phyloP scores from a whole-genome alignment of 2,888 invertebrate genomes.

The Trissolcus japonicus region DNA sequence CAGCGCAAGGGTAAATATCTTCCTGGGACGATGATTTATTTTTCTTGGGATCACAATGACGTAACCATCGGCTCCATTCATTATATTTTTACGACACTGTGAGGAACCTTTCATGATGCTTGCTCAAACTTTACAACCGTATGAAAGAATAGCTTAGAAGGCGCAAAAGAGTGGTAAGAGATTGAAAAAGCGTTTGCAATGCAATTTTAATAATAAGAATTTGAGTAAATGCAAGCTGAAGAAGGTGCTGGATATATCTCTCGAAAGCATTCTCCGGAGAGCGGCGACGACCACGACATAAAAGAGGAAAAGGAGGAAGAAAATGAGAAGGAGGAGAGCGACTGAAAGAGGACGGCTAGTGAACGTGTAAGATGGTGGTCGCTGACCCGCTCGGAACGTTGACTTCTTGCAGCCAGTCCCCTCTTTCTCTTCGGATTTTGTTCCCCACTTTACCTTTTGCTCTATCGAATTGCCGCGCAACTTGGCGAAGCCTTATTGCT shows the following conservation, averaged over 20 bases:
- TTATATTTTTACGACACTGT: slow-evolving; percentile 14
- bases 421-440: slow-evolving; percentile 71
- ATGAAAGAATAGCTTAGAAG: neutral
- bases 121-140: neutral
- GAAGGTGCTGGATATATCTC: slow-evolving; percentile 35
- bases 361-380: slow-evolving; percentile 72
- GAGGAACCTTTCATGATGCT: slow-evolving; percentile 12
- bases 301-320: slow-evolving; percentile 59
- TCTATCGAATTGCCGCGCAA: slow-evolving; percentile 58
- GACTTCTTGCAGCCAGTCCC: slow-evolving; percentile 75
- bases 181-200: slow-evolving; percentile 7
- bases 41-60: slow-evolving; percentile 11
- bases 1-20: neutral
- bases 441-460: slow-evolving; percentile 65
- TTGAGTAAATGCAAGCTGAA: slow-evolving; percentile 38
- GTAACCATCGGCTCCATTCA: slow-evolving; percentile 6
- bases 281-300: slow-evolving; percentile 44
- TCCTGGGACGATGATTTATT: slow-evolving; percentile 3
- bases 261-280: slow-evolving; percentile 39
- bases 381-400: slow-evolving; percentile 76
- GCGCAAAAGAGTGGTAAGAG: slow-evolving; percentile 3
- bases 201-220: slow-evolving; percentile 37
- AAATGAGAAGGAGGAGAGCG: slow-evolving; percentile 57
- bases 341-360: slow-evolving; percentile 62
- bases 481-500: slow-evolving; percentile 63